Evolutionary conservation across 2,113 vertebrate genomes (phyloP).

Genomic region (Coptodon bakossiorum): DNA sequence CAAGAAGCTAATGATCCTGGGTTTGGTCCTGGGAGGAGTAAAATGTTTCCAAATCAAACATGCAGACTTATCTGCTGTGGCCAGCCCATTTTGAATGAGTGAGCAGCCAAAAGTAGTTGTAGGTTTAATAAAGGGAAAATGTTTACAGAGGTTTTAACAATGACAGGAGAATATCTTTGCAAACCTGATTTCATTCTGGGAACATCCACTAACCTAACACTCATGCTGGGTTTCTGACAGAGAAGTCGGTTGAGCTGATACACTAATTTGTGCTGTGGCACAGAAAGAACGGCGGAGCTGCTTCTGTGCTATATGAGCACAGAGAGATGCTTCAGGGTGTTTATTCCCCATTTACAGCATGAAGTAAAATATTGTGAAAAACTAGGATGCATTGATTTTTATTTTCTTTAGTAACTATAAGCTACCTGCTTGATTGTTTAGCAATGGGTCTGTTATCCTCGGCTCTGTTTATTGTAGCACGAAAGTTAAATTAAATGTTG

Average conservation of each 20-base stretch:
- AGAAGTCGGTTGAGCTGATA: not conserved
- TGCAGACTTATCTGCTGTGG: not conserved
- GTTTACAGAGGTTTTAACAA: not conserved
- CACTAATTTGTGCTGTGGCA: not conserved
- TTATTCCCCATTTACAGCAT: not conserved
- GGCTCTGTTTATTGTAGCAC: not conserved
- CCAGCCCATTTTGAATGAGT: not conserved
- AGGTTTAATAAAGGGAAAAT: not conserved
- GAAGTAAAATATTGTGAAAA: not conserved
- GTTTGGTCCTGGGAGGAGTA: not conserved
- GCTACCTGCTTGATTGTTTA: not conserved
- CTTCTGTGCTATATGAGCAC: not conserved
- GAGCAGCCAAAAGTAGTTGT: not conserved
- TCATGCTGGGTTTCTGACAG: not conserved
- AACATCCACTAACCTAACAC: accelerated
- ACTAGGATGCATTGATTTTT: not conserved
- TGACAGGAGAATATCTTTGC: not conserved
- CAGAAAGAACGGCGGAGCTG: not conserved
- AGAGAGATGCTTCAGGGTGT: not conserved
- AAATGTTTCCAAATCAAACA: not conserved
- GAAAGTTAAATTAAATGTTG: not conserved
- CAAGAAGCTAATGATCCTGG: not conserved
- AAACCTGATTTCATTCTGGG: not conserved
- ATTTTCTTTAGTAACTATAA: not conserved
- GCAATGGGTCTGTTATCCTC: not conserved